Evolutionary conservation across 2,797 vertebrate genomes (phyloP).

Genomic region (Carcharodon carcharias): DNA sequence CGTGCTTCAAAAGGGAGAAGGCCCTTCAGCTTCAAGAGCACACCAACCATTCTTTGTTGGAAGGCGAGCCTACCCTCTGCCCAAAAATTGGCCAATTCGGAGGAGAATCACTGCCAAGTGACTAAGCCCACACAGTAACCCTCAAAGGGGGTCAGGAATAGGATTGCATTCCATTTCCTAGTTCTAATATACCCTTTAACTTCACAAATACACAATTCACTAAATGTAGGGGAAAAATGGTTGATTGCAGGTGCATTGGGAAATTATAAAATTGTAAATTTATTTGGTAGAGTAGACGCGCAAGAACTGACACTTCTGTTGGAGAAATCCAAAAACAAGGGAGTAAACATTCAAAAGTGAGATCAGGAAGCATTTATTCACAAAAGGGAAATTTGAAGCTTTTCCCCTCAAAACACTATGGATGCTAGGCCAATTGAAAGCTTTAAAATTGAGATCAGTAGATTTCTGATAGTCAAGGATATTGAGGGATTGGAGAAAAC

Average conservation of each 20-base stretch:
- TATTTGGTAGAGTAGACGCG: neutral
- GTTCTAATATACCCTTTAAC: neutral
- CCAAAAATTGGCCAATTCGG: too few relatives aligned
- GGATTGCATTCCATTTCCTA: too few relatives aligned
- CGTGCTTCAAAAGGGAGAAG: too few relatives aligned
- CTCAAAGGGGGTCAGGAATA: too few relatives aligned
- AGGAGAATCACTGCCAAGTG: too few relatives aligned
- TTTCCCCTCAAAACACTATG: neutral
- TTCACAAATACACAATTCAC: neutral
- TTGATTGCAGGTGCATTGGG: neutral
- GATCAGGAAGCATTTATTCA: neutral
- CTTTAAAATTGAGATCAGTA: neutral
- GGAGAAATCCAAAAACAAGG: neutral
- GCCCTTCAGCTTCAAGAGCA: too few relatives aligned
- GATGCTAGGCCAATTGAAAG: neutral
- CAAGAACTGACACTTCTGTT: neutral
- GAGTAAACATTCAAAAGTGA: neutral
- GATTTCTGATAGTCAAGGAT: neutral
- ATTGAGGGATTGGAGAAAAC: neutral
- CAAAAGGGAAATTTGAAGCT: too few relatives aligned
- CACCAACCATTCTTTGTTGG: too few relatives aligned
- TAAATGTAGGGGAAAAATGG: neutral
- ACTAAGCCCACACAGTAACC: too few relatives aligned
- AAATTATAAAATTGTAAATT: neutral
- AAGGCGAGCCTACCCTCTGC: too few relatives aligned